Evolutionary conservation across 2,113 vertebrate species (phyloP).

Genomic region (Aix galericulata): DNA sequence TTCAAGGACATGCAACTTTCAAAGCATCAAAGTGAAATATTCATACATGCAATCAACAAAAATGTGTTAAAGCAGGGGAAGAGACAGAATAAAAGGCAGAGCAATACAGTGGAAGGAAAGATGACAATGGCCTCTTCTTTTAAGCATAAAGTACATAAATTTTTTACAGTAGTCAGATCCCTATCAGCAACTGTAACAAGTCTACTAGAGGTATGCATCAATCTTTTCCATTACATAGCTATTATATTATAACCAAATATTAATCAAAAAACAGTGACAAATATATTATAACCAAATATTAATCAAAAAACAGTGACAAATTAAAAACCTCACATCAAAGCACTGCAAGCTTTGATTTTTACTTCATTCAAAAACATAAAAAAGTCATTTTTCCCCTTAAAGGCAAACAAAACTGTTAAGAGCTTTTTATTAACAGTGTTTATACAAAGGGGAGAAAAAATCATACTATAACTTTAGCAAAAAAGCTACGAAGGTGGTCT

Average conservation of each 20-base stretch:
- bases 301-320: background rate
- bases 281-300: background rate
- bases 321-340: background rate
- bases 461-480: background rate
- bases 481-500: background rate
- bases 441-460: background rate
- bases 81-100: background rate
- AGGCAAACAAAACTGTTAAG: background rate
- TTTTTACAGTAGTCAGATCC: background rate
- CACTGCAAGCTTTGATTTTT: background rate
- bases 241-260: background rate
- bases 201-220: background rate
- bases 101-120: background rate
- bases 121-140: background rate
- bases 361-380: background rate
- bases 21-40: background rate
- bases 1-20: background rate
- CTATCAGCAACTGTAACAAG: background rate
- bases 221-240: background rate
- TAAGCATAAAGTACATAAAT: background rate
- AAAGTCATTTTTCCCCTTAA: background rate
- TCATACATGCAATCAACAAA: background rate
- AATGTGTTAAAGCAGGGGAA: background rate
- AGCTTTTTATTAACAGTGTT: background rate
- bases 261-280: background rate